These are phyloP conservation scores for Stictocephala bisonia DNA, from an alignment of 2,888 invertebrate species.

Conservation along the genomic window DNA sequence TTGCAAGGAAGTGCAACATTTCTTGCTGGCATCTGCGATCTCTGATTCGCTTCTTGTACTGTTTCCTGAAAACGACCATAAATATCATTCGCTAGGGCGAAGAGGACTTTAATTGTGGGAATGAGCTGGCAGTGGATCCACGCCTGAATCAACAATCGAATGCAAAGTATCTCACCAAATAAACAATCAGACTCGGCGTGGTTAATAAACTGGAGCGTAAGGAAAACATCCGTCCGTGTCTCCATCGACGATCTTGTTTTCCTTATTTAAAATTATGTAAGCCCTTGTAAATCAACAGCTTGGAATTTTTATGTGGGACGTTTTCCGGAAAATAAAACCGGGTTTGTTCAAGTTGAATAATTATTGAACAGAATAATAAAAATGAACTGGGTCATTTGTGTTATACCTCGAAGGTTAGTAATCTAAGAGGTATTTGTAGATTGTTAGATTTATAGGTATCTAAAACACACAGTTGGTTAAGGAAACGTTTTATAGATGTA, in stretches of 20 bases:
- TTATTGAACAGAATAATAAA: no score
- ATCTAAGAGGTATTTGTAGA: no score
- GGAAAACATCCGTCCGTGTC: constrained; percentile 20
- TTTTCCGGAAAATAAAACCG: no score
- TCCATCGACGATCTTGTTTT: constrained; percentile 20
- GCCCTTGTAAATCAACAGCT: constrained; percentile 36
- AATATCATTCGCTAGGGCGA: constrained; percentile 24
- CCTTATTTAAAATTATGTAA: constrained; percentile 41
- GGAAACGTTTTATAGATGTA: no score
- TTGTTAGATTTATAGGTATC: no score
- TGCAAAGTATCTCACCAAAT: constrained; percentile 39
- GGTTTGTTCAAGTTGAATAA: no score
- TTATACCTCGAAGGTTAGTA: no score
- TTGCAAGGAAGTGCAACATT: neutral
- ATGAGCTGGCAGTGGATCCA: constrained; percentile 12
- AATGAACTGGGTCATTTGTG: no score
- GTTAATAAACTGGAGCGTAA: constrained; percentile 33
- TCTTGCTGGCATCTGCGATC: constrained; percentile 23
- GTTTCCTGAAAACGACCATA: constrained; percentile 41
- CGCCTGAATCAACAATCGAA: constrained; percentile 36
- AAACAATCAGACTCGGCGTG: constrained; percentile 24
- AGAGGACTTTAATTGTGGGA: neutral
- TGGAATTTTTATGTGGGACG: neutral
- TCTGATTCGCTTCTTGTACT: constrained; percentile 36
- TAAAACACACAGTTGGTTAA: no score